phyloP scores from a whole-genome alignment of 2,888 invertebrate genomes.

The Pseudococcus viburni region DNA sequence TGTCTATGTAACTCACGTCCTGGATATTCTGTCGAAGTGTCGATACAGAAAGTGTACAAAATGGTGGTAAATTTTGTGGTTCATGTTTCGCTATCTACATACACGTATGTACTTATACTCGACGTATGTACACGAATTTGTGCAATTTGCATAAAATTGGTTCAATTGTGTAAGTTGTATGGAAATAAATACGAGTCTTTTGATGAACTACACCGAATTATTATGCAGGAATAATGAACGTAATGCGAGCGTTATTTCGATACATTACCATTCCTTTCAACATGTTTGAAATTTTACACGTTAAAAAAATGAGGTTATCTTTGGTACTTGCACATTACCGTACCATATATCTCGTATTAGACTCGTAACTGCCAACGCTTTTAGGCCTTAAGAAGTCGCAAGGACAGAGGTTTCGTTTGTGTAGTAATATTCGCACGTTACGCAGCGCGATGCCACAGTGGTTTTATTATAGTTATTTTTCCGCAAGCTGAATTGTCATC shows the following conservation, averaged over 20 bases:
- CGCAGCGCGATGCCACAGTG: neutral
- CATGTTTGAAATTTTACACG: neutral
- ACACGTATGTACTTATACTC: neutral
- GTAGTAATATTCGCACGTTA: neutral
- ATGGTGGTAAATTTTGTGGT: neutral
- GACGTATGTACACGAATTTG: neutral
- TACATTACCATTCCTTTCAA: neutral
- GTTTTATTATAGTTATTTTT: conserved; percentile 12
- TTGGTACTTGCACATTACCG: neutral
- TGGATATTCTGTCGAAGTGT: no score
- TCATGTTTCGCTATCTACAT: neutral
- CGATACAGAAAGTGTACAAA: no score
- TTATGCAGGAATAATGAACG: neutral
- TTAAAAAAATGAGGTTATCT: neutral
- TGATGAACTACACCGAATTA: neutral
- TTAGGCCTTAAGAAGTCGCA: neutral
- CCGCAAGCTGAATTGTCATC: conserved; percentile 8
- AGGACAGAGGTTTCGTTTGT: neutral
- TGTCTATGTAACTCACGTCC: no score
- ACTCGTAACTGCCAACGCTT: neutral
- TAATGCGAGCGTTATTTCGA: neutral
- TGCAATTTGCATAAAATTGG: neutral
- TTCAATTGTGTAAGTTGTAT: neutral
- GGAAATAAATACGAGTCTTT: neutral
- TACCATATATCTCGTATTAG: neutral